phyloP scores from a whole-genome alignment of 2,797 vertebrate genomes.

The Vipera ursinii region DNA sequence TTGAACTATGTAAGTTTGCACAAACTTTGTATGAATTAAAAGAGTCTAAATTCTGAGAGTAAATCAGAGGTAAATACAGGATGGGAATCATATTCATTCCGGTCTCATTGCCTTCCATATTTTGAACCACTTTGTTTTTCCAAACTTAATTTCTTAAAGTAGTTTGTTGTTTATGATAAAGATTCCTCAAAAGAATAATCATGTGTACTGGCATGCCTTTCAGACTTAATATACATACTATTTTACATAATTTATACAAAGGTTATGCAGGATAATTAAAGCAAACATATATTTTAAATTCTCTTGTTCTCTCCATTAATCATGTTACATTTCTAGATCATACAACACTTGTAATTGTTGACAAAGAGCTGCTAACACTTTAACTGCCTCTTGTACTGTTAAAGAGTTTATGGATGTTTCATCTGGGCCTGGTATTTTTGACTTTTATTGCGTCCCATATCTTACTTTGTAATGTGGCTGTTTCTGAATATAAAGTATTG shows the following conservation, averaged over 20 bases:
- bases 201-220: not conserved
- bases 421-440: not conserved
- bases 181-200: not conserved
- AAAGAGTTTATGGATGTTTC: not conserved
- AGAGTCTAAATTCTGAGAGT: not conserved
- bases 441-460: not conserved
- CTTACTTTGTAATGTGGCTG: not conserved
- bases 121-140: not conserved
- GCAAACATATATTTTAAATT: not conserved
- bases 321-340: not conserved
- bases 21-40: not conserved
- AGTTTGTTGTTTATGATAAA: not conserved
- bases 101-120: not conserved
- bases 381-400: not conserved
- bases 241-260: not conserved
- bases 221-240: not conserved
- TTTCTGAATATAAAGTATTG: not conserved
- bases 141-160: not conserved
- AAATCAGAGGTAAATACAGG: not conserved
- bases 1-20: not conserved
- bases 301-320: not conserved
- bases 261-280: not conserved
- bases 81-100: not conserved
- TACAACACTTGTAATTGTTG: not conserved
- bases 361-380: not conserved